Evolutionary conservation across 2,888 invertebrate species (phyloP).

Genomic region (Sminthurides aquaticus): DNA sequence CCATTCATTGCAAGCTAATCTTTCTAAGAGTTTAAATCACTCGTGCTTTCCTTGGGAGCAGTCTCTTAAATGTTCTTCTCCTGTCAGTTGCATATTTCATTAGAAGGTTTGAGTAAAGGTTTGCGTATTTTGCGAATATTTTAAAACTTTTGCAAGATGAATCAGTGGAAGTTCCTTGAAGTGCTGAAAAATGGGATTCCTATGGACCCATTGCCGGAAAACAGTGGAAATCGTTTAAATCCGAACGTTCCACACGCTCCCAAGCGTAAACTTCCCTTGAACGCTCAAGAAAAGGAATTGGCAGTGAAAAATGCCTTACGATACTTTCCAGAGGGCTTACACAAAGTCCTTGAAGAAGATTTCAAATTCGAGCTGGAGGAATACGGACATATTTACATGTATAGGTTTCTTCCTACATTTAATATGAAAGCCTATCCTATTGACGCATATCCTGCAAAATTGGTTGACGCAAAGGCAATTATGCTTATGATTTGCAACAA

Average conservation of each 20-base stretch:
- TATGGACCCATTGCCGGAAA: conserved; percentile 27
- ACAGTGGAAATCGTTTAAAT: conserved; percentile 9
- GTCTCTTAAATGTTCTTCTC: too few species aligned
- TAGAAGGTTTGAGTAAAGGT: too few species aligned
- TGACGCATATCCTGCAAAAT: conserved; percentile 49
- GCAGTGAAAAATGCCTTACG: conserved; percentile 55
- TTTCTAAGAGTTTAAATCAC: too few species aligned
- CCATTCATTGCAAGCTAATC: too few species aligned
- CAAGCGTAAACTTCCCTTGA: conserved; percentile 29
- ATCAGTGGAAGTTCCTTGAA: conserved; percentile 11
- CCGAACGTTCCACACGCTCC: conserved; percentile 35
- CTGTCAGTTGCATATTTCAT: too few species aligned
- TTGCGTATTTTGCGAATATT: too few species aligned
- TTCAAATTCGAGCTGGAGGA: conserved; percentile 52
- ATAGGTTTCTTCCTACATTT: conserved; percentile 43
- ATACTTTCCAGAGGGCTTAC: conserved; percentile 52
- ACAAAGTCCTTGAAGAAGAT: conserved; percentile 50
- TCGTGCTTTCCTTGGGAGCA: too few species aligned
- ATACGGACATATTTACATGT: conserved; percentile 55
- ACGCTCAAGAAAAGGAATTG: conserved; percentile 45
- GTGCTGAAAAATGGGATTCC: conserved; percentile 30
- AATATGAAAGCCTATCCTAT: conserved; percentile 51
- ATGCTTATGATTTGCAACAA: conserved; percentile 61
- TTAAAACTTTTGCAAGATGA: too few species aligned
- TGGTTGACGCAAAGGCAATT: conserved; percentile 51